Conservation (phyloP, 2,888 invertebrate genomes). For the Nomada ruficornis region DNA sequence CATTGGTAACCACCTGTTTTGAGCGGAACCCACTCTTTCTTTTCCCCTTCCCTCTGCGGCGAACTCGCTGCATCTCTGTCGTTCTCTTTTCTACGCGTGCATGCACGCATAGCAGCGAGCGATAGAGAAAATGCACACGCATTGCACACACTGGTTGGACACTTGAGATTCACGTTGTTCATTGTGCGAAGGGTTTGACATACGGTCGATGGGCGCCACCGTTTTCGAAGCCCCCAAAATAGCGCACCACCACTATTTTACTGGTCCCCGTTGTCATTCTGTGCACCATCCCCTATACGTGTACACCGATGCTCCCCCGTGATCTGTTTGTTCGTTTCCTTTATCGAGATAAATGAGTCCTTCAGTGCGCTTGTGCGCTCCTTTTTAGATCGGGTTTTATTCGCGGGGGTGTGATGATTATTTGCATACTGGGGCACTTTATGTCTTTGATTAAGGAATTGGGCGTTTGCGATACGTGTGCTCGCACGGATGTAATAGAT, state of each 20-base stretch:
- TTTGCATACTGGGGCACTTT: conserved; percentile 4
- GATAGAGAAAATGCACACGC: conserved; percentile 43
- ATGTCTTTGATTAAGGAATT: not conserved
- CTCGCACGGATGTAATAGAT: not conserved
- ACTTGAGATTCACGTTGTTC: conserved; percentile 57
- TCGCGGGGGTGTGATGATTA: conserved; percentile 31
- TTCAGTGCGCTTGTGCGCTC: conserved; percentile 67
- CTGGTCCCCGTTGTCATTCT: conserved; percentile 67
- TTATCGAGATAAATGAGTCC: conserved; percentile 67
- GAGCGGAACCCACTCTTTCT: conserved; percentile 67
- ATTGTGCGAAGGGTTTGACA: conserved; percentile 76
- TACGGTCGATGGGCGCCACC: conserved; percentile 78
- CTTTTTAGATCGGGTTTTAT: conserved; percentile 44
- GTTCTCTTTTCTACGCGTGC: not conserved
- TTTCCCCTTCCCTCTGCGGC: not conserved
- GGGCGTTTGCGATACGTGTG: not conserved
- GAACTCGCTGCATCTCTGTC: not conserved
- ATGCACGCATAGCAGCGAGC: conserved; percentile 9
- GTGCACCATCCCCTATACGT: conserved; percentile 25
- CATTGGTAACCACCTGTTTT: conserved; percentile 83
- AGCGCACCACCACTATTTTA: conserved; percentile 46
- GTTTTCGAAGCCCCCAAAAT: conserved; percentile 63
- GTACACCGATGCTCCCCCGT: conserved; percentile 51
- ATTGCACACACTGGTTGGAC: conserved; percentile 27
- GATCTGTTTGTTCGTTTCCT: conserved; percentile 78